Evolutionary conservation across 1,140 invertebrate genomes (phyloP), one percentile per base, ranked within the genome.

Genomic region (Uloborus diversus): DNA sequence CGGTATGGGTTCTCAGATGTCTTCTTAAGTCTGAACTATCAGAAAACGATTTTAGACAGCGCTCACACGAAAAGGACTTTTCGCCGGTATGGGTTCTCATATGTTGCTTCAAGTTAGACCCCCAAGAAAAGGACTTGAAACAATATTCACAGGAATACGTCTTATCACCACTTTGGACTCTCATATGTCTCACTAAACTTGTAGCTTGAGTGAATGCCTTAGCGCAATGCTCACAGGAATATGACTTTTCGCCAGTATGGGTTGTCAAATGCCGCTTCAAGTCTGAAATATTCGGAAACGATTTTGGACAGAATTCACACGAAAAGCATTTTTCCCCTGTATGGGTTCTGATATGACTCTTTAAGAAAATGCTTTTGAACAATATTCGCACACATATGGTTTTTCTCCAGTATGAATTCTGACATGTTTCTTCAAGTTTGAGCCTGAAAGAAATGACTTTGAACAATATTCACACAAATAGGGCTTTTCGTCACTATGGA

Each of bases 261-360:
- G 25, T 59, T 13, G 7, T 23, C 13, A 59, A 5, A 32, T 59
- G 57, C 28, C n/a, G 27, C 20, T 27, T 28, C 13, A 32, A 30
- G 20, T 28, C n/a, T 2, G 7, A 9, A 23, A 1, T 27, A 27
- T 30, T 49, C 17, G 3, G 23, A 47, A 32, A 66, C 17, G 13
- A 5, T 28, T 28, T 66, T 25, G 14, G 47, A n/a, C 64, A 66
- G 4, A 66, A 14, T 13, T 49, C 28, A 23, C 85, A 85, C 11
- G 75, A 57, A 70, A 88, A 90, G 88, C 85, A 57, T 91, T 90
- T 82, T 87, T 83, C 82, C 4, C 83, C 83, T 20, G 85, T 86
- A 59, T 86, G 86, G 49, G 82, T 84, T 42, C 86, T 78, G 70
- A 83, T 83, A 76, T 86, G 86, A 66, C 70, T 85, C 84, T 61